Percentiles rank a stretch among this genome's conserved stretches.
Conservation (phyloP, 2,888 invertebrate species). For the Scrobipalpa atriplicella region DNA sequence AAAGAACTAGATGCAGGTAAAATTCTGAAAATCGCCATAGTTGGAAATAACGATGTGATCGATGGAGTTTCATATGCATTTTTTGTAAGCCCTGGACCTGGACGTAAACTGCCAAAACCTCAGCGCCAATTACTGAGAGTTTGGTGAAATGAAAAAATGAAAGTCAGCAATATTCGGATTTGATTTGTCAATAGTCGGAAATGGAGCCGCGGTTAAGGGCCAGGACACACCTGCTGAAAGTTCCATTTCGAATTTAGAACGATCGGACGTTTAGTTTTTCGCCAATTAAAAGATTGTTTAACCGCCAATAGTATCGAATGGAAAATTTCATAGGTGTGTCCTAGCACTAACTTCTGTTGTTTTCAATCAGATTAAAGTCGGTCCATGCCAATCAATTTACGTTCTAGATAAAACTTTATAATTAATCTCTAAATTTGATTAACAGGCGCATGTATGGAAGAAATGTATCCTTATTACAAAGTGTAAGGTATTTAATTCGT, state of each 20-base stretch:
- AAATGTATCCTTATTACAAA: not conserved
- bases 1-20: conserved; percentile 42
- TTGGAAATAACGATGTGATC: conserved; percentile 13
- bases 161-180: conserved; percentile 18
- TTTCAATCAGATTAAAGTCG: conserved; percentile 18
- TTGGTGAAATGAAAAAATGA: not conserved
- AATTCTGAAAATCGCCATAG: conserved; percentile 18
- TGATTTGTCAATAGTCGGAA: conserved; percentile 17
- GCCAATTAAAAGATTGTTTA: no score
- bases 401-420: conserved; percentile 10
- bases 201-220: not conserved
- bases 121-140: conserved; percentile 18
- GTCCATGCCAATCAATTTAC: conserved; percentile 18
- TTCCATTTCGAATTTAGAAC: no score
- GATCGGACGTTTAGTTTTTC: no score
- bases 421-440: conserved; percentile 21
- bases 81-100: not conserved
- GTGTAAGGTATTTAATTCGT: no score
- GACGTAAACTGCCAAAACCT: conserved; percentile 19
- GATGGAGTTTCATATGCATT: conserved; percentile 10
- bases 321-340: not conserved
- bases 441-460: not conserved
- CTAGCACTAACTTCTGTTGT: conserved; percentile 5
- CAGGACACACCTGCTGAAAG: no score
- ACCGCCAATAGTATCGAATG: no score